Evolutionary conservation across 2,888 invertebrate species (phyloP), one percentile per base, ranked within the genome.

Genomic region (Cerceris rybyensis): DNA sequence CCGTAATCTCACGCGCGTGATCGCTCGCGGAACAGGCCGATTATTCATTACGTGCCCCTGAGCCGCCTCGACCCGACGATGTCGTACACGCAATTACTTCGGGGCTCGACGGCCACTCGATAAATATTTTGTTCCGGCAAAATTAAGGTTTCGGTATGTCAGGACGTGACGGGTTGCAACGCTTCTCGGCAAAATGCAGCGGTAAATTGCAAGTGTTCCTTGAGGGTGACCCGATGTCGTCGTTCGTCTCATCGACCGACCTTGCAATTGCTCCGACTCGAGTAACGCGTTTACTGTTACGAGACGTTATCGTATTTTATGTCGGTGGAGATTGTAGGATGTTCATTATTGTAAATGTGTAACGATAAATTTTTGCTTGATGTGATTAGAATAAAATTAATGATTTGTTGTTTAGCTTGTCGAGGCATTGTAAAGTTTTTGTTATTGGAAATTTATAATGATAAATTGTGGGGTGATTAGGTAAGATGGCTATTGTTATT

Each of bases 41-140:
- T 85, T 83, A 86, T 84, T 83, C 77, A 87, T 81, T 80, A 79
- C 72, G 80, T 69, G 72, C 59, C 65, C 57, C 17, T 28, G 68
- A 70, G 59, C 58, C 68, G 71, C 76, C 79, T 69, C 82, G 60
- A 72, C 75, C 65, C 43, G 83, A 80, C 87, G 84, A 83, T 81
- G 88, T 82, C 79, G 77, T 79, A 82, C 89, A 87, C 87, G 88
- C 88, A 88, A 89, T 90, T 87, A 88, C 87, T 86, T 83, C 70
- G 80, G 75, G 81, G 81, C 83, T 82, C 82, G 42, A n/a, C 58
- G 11, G 82, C 16, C 54, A 70, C 82, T 80, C 86, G 88, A 89
- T 88, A 89, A 89, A 88, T 86, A 89, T 86, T 88, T 88, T 75
- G 72, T 80, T 70, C 80, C 74, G 54, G 80, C 74, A 58, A 70